Evolutionary conservation across 2,888 invertebrate genomes (phyloP), one percentile per base, ranked within the genome.

Genomic region (Pachliopta kotzebuea): DNA sequence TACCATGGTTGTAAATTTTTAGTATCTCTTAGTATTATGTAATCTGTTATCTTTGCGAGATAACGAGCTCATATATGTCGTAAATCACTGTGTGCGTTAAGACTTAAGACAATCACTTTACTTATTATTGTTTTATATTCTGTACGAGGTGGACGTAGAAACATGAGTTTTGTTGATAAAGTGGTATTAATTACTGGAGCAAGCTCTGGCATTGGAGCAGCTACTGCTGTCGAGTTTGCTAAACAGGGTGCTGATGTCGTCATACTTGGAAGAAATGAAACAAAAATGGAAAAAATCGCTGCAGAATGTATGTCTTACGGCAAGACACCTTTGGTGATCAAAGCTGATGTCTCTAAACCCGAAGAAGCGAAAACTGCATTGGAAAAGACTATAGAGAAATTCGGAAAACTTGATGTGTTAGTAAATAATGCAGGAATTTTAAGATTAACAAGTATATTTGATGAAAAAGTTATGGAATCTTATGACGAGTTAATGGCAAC

Each of bases 161-260:
- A n/a, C 21, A 57, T 78, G 78, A 72, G 68, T 70, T 77, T 79
- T 45, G 60, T 67, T 45, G 68, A 70, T 31, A 80, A 81, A 75
- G 75, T 79, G 0, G 81, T 80, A 0, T 59, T 85, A 3, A 71
- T 85, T 2, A 85, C 83, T 0, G 83, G 84, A 0, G 76, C 75
- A 0, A 82, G 83, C 60, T 78, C 83, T 0, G 84, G 84, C 14
- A 84, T 86, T 18, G 85, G 85, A 3, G 85, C 82, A 0, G 74
- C 75, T 0, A 73, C 76, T 0, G 83, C 84, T 1, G 66, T 73
- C 0, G 57, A 69, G 31, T 83, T 85, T 49, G 76, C 78, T 14
- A 75, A 73, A 62, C 77, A 80, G 69, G 77, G 78, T 0, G 84
- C 84, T 0, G 56, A 70, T 2, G 75, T 85, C 2, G 74, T 66